A percentile compares a stretch with the other conserved stretches of the same genome.
Conservation (phyloP, 2,113 vertebrate species). For the Ellobius talpinus region DNA sequence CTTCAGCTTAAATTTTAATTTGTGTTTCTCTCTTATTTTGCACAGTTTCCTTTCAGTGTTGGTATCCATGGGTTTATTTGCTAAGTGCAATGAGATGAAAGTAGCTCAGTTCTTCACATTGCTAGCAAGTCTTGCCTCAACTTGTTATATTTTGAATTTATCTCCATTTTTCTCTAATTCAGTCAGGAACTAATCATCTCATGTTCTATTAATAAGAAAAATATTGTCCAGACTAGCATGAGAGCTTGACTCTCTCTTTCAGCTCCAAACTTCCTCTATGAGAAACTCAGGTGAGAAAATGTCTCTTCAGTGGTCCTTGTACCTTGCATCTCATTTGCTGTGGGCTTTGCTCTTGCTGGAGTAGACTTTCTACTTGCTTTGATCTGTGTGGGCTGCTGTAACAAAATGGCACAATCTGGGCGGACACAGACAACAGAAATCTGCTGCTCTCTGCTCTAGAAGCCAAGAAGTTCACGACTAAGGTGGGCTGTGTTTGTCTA, state of each 20-base stretch:
- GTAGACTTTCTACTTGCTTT: background rate
- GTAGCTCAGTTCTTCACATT: background rate
- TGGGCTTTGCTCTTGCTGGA: background rate
- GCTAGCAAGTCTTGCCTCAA: background rate
- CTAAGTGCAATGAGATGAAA: background rate
- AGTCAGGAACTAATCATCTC: slow-evolving; percentile 5
- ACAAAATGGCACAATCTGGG: background rate
- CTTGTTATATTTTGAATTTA: background rate
- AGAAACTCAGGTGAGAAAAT: background rate
- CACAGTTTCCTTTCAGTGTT: background rate
- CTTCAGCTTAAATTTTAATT: background rate
- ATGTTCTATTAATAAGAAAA: slow-evolving; percentile 20
- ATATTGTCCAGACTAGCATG: background rate
- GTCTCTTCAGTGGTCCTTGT: background rate
- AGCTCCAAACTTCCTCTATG: background rate
- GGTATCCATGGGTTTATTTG: background rate
- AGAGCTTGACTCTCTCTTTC: background rate
- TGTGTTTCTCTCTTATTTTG: background rate
- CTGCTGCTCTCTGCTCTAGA: background rate
- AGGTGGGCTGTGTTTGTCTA: background rate
- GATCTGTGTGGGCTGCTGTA: background rate
- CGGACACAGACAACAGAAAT: background rate
- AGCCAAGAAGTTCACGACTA: background rate
- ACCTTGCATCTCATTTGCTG: background rate
- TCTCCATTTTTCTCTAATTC: slow-evolving; percentile 20